A percentile compares a stretch with the other conserved stretches of the same genome.
These are phyloP conservation scores for Dryobotodes eremita DNA, from an alignment of 2,888 invertebrate species.

Conservation along the genomic window DNA sequence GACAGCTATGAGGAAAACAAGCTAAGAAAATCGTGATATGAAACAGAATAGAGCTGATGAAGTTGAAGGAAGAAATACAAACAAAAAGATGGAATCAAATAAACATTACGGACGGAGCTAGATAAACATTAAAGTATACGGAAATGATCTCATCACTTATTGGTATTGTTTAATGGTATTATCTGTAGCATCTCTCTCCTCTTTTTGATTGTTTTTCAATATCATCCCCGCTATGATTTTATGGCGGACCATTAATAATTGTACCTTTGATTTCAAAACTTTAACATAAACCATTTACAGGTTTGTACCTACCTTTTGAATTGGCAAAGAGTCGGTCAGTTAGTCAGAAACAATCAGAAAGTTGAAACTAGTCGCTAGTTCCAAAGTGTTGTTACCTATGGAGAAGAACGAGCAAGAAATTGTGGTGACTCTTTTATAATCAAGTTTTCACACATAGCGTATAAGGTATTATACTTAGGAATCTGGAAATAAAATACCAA, in stretches of 20 bases:
- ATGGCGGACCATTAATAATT: background rate
- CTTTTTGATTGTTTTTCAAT: background rate
- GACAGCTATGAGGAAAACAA: slow-evolving; percentile 63
- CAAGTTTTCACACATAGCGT: no score
- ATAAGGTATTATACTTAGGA: no score
- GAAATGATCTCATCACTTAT: slow-evolving; percentile 15
- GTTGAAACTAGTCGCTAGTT: background rate
- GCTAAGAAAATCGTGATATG: slow-evolving; percentile 59
- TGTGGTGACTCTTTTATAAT: no score
- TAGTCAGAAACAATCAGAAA: background rate
- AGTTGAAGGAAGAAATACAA: slow-evolving; percentile 50
- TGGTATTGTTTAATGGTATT: background rate
- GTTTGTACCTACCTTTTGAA: background rate
- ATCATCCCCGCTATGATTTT: background rate
- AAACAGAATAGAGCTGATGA: slow-evolving; percentile 62
- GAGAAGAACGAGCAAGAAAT: background rate
- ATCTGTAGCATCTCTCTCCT: no score
- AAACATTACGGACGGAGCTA: slow-evolving; percentile 56
- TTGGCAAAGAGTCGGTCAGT: background rate
- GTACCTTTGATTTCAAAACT: background rate
- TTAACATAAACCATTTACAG: background rate
- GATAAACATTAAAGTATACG: slow-evolving; percentile 34
- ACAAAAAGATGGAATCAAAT: slow-evolving; percentile 59
- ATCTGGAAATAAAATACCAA: background rate
- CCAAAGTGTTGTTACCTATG: background rate